Percentiles rank a stretch among this genome's conserved stretches.
phyloP scores from a whole-genome alignment of 2,113 vertebrate species.

The Ceratotherium simum region DNA sequence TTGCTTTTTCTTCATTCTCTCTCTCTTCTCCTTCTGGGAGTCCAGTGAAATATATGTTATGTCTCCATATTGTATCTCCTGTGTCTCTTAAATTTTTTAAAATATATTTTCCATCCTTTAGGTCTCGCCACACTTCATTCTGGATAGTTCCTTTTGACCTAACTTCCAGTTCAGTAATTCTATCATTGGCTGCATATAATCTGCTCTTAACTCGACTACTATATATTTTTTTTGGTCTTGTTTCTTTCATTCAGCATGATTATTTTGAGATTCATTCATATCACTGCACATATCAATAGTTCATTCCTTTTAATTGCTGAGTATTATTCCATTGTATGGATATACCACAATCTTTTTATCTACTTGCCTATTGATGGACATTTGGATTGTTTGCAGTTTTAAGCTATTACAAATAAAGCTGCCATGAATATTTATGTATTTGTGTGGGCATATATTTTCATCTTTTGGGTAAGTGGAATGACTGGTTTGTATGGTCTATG shows the following conservation, averaged over 20 bases:
- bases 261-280: background rate
- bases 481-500: background rate
- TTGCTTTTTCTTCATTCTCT: background rate
- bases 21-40: background rate
- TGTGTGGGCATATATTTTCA: background rate
- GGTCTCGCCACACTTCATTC: background rate
- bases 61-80: background rate
- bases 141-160: conserved; percentile 9
- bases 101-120: background rate
- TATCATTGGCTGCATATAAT: background rate
- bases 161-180: background rate
- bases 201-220: background rate
- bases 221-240: background rate
- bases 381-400: background rate
- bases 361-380: background rate
- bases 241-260: background rate
- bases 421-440: background rate
- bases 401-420: background rate
- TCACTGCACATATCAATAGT: background rate
- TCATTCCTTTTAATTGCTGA: background rate
- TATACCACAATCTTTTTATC: background rate
- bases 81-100: background rate
- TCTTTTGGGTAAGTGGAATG: background rate
- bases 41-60: background rate
- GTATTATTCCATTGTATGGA: background rate